phyloP scores from a whole-genome alignment of 2,797 vertebrate genomes.

The Poecilia velifera region DNA sequence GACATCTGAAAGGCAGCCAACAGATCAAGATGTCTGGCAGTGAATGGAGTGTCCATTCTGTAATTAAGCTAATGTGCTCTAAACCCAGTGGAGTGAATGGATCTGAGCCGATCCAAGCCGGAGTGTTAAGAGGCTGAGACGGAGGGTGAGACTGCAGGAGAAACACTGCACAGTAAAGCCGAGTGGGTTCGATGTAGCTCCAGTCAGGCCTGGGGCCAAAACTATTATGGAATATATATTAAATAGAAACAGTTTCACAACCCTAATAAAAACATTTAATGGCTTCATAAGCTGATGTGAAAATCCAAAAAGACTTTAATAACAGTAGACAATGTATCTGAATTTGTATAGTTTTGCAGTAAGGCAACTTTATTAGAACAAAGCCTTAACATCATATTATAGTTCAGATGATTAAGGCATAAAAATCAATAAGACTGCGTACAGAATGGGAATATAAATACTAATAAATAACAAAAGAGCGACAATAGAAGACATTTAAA shows the following conservation, averaged over 20 bases:
- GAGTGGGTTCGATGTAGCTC: background rate
- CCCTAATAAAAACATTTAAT: background rate
- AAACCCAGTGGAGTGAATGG: slow-evolving; percentile 64
- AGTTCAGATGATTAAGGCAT: background rate
- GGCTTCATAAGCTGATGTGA: background rate
- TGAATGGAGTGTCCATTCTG: slow-evolving; percentile 57
- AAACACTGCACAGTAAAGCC: slow-evolving; percentile 18
- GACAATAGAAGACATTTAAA: background rate
- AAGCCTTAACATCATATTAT: background rate
- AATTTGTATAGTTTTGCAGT: background rate
- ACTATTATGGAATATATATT: slow-evolving; percentile 10
- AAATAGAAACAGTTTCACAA: slow-evolving; percentile 2
- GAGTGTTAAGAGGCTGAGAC: slow-evolving; percentile 62
- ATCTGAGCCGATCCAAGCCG: slow-evolving; percentile 59
- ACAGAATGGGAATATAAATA: background rate
- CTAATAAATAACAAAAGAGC: background rate
- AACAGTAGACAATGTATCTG: background rate
- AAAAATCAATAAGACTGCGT: background rate
- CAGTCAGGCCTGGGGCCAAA: background rate
- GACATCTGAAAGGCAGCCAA: slow-evolving; percentile 51
- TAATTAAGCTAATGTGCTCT: slow-evolving; percentile 75
- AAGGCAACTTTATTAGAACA: background rate
- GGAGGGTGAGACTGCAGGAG: slow-evolving; percentile 22
- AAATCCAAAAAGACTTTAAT: background rate
- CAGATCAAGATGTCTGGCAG: slow-evolving; percentile 57